These are phyloP conservation scores for Apodemus sylvaticus DNA, from an alignment of 2,113 vertebrate species.

Conservation along the genomic window DNA sequence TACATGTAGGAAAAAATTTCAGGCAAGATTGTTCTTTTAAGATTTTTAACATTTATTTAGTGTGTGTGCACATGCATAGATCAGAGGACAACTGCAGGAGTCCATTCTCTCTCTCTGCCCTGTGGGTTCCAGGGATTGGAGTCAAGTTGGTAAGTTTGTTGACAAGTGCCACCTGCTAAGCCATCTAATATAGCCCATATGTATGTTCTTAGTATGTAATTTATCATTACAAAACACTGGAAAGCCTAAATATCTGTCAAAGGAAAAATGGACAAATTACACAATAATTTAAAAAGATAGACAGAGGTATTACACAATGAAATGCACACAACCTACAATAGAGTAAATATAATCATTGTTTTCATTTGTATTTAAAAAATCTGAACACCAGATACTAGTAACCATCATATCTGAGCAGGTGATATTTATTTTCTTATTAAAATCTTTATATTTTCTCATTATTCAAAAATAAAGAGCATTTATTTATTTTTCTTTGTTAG, in stretches of 20 bases:
- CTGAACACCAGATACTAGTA: not conserved
- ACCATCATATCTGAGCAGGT: not conserved
- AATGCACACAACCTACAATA: not conserved
- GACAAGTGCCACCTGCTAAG: not conserved
- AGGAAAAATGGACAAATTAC: not conserved
- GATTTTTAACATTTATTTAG: not conserved
- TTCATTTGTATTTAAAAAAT: conserved; percentile 12
- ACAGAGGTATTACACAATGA: not conserved
- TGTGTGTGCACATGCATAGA: not conserved
- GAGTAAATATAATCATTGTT: not conserved
- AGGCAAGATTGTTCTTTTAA: not conserved
- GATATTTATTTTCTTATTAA: conserved; percentile 49
- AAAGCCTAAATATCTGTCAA: conserved; percentile 35
- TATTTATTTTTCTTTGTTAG: conserved; percentile 10
- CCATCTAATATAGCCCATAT: not conserved
- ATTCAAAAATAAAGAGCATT: conserved; percentile 41
- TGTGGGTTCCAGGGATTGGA: not conserved
- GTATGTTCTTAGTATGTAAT: not conserved
- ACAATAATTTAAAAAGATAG: conserved; percentile 15
- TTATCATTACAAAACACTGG: conserved; percentile 15
- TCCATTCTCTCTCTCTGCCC: not conserved
- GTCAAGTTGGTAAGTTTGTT: not conserved
- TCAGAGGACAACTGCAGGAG: not conserved
- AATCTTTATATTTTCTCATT: conserved; percentile 30
- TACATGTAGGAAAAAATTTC: conserved; percentile 25